Conservation (phyloP, 2,797 vertebrate genomes). For the Syndactyla subalaris region DNA sequence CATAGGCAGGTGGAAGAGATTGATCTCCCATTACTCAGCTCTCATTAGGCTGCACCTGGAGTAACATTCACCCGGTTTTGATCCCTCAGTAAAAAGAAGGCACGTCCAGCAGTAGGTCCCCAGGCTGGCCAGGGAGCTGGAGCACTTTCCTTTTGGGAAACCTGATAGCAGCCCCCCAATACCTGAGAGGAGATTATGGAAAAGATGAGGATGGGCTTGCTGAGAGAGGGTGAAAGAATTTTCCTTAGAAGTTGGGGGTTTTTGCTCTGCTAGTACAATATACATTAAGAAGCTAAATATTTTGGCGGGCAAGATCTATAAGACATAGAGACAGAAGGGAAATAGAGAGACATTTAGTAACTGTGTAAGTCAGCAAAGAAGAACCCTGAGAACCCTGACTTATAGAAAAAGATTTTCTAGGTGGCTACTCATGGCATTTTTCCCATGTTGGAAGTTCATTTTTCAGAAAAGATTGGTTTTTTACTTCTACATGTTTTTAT, state of each 20-base stretch:
- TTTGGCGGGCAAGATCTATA: neutral
- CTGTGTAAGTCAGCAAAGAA: neutral
- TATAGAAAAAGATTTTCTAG: neutral
- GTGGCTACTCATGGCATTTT: neutral
- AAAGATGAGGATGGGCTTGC: neutral
- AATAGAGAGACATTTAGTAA: neutral
- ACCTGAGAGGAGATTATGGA: neutral
- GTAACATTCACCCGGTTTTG: neutral
- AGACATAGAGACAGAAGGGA: rapidly evolving
- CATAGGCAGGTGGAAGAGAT: neutral
- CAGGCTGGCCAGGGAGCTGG: neutral
- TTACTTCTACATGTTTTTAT: neutral
- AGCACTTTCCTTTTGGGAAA: neutral
- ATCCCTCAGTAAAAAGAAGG: neutral
- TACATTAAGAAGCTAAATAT: neutral
- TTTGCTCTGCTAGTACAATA: neutral
- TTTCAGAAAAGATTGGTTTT: neutral
- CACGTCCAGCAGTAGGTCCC: neutral
- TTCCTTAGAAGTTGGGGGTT: rapidly evolving
- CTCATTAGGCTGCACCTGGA: neutral
- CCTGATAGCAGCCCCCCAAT: rapidly evolving
- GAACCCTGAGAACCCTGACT: neutral
- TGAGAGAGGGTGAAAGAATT: neutral
- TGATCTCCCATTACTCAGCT: neutral
- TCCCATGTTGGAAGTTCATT: neutral